Conservation (phyloP, 2,888 invertebrate species). For the Hartigia nigra region DNA sequence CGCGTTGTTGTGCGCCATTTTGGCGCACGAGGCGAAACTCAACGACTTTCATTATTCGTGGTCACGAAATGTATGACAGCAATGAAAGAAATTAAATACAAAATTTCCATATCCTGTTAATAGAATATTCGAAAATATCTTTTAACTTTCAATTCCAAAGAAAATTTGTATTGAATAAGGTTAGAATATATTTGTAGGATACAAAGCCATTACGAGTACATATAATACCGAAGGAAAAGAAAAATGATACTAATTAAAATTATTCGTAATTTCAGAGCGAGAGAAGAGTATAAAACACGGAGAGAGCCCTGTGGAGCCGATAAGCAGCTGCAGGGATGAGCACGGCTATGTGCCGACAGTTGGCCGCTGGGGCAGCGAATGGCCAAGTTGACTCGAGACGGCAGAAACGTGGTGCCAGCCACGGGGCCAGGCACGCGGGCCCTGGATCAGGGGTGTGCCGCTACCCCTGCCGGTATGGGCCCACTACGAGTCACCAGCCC, state of each 20-base stretch:
- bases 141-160: neutral
- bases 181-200: neutral
- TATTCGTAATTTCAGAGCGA: constrained; percentile 55
- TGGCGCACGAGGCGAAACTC: constrained; percentile 17
- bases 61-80: neutral
- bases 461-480: constrained; percentile 84
- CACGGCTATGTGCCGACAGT: constrained; percentile 80
- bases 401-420: constrained; percentile 68
- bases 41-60: neutral
- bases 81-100: neutral
- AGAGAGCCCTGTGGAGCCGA: constrained; percentile 68
- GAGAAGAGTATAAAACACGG: constrained; percentile 65
- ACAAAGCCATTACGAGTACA: neutral
- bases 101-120: neutral
- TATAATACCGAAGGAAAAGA: neutral
- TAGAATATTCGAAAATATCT: neutral
- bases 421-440: constrained; percentile 64
- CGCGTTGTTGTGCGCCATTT: constrained; percentile 31
- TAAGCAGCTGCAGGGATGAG: constrained; percentile 70
- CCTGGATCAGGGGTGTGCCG: constrained; percentile 77
- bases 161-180: neutral
- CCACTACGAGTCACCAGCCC: constrained; percentile 67
- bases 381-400: constrained; percentile 97
- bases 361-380: constrained; percentile 92
- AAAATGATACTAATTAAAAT: neutral